phyloP scores from a whole-genome alignment of 2,113 vertebrate species.

The Cheilinus undulatus region DNA sequence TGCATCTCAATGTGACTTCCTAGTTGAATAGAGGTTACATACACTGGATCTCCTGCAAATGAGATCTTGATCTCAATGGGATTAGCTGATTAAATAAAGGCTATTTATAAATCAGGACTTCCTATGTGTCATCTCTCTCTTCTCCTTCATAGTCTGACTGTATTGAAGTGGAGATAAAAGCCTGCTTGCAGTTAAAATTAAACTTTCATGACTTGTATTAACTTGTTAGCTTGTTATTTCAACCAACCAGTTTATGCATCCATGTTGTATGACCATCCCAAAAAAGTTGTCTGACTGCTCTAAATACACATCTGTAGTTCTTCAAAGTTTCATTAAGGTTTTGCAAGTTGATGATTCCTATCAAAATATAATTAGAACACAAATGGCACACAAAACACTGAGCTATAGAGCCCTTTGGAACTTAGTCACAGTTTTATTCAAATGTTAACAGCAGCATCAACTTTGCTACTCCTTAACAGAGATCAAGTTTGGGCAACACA shows the following conservation, averaged over 20 bases:
- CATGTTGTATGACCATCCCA: neutral
- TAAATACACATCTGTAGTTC: too few species aligned
- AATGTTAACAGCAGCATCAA: constrained; percentile 2
- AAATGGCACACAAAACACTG: constrained; percentile 12
- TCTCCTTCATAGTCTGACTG: neutral
- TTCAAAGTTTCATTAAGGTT: too few species aligned
- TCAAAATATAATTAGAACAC: constrained; percentile 6
- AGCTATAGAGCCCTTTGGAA: neutral
- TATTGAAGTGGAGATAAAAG: neutral
- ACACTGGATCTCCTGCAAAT: neutral
- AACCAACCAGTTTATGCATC: neutral
- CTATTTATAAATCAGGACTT: neutral
- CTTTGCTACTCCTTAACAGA: neutral
- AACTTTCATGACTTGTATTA: too few species aligned
- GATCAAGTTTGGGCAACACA: too few species aligned
- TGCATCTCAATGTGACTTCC: neutral
- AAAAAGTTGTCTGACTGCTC: neutral
- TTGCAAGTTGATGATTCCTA: constrained; percentile 8
- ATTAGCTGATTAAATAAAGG: constrained; percentile 5
- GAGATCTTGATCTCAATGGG: neutral
- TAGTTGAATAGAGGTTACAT: neutral
- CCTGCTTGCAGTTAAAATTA: too few species aligned
- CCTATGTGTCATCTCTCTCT: too few species aligned
- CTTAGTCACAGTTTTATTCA: neutral
- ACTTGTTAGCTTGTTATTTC: too few species aligned